Conservation (phyloP, 2,888 invertebrate genomes). For the Cistogaster globosa region DNA sequence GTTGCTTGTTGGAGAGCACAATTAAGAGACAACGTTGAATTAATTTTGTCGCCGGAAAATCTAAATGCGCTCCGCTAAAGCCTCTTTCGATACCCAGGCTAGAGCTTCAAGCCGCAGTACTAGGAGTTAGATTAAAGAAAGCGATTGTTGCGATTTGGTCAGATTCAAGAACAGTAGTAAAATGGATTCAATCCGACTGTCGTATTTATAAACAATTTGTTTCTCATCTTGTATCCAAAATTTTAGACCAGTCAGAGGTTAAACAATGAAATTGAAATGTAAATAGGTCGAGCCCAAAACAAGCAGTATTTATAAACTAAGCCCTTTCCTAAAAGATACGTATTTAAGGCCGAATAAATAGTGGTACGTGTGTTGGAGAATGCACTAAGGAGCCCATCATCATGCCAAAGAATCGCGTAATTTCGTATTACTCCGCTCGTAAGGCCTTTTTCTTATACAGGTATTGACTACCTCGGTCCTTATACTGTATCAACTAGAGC, state of each 20-base stretch:
- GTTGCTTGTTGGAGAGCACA: background rate
- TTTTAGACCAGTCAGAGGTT: conserved; percentile 6
- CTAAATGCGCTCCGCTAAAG: conserved; percentile 16
- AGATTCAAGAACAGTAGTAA: no score
- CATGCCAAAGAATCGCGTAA: conserved; percentile 12
- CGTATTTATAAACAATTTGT: conserved; percentile 33
- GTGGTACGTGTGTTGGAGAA: background rate
- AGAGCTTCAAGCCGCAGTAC: no score
- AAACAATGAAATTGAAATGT: conserved; percentile 14
- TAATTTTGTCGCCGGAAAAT: conserved; percentile 14
- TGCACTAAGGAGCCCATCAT: conserved; percentile 16
- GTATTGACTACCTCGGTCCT: conserved; percentile 32
- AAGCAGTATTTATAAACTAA: conserved; percentile 11
- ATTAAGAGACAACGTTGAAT: background rate
- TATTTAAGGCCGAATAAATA: conserved; percentile 2
- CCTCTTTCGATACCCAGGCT: conserved; percentile 13
- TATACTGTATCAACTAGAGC: conserved; percentile 29
- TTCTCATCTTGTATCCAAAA: conserved; percentile 3
- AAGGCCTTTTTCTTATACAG: conserved; percentile 32
- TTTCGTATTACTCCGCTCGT: conserved; percentile 9
- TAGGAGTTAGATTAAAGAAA: conserved; percentile 16
- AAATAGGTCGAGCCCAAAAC: background rate
- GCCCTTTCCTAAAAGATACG: background rate
- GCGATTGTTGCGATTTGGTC: conserved; percentile 10
- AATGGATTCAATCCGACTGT: conserved; percentile 10